Percentiles rank a stretch among this genome's conserved stretches.
Evolutionary conservation across 1,140 invertebrate species (phyloP).

Genomic region (Protaetia brevitarsis): DNA sequence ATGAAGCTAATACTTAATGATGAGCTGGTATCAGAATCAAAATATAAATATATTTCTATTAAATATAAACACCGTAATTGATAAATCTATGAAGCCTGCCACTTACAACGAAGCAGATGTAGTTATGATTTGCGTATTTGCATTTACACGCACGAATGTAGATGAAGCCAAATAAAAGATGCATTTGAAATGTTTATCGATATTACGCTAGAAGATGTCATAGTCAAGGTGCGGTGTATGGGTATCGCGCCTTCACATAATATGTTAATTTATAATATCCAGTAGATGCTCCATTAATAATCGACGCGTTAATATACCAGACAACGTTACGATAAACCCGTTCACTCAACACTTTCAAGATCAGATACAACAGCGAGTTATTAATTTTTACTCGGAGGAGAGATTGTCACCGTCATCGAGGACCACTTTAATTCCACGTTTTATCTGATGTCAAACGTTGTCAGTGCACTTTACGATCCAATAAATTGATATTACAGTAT

Average conservation of each 20-base stretch:
- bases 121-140: constrained; percentile 5
- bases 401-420: constrained; percentile 2
- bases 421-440: background rate
- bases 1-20: too few species aligned
- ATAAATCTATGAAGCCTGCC: background rate
- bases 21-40: too few species aligned
- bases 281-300: constrained; percentile 36
- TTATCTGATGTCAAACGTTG: background rate
- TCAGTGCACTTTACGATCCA: background rate
- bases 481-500: constrained; percentile 12
- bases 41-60: constrained; percentile 1
- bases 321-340: constrained; percentile 28
- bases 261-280: constrained; percentile 34
- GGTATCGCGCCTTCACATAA: constrained; percentile 23
- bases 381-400: constrained; percentile 16
- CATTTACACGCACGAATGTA: background rate
- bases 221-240: background rate
- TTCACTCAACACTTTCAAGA: constrained; percentile 33
- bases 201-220: background rate
- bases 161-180: background rate
- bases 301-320: constrained; percentile 30
- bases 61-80: background rate
- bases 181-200: background rate
- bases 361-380: constrained; percentile 26
- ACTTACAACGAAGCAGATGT: background rate